phyloP scores from a whole-genome alignment of 2,888 invertebrate species.

The Rhamnusium bicolor region DNA sequence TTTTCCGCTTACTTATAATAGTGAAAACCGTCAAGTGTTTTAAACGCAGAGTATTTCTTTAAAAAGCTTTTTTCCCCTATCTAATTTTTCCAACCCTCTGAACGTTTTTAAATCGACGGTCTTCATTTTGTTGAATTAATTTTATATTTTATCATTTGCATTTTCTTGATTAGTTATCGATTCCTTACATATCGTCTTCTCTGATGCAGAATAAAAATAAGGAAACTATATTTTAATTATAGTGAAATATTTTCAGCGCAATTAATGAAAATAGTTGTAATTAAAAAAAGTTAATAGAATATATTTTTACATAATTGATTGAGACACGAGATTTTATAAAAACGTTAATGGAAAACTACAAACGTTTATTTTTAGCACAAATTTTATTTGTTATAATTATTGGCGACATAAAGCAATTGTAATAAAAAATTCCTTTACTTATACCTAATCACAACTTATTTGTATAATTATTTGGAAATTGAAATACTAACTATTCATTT shows the following conservation, averaged over 20 bases:
- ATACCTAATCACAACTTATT: too few species aligned
- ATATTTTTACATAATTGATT: too few species aligned
- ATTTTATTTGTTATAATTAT: too few species aligned
- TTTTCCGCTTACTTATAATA: conserved; percentile 48
- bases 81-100: conserved; percentile 60
- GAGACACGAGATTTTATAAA: too few species aligned
- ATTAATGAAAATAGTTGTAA: neutral
- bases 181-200: conserved; percentile 39
- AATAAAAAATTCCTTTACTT: too few species aligned
- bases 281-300: too few species aligned
- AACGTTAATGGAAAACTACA: too few species aligned
- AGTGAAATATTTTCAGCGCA: neutral
- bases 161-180: conserved; percentile 66
- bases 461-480: too few species aligned
- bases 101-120: conserved; percentile 55
- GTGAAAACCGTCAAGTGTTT: conserved; percentile 51
- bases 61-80: conserved; percentile 62
- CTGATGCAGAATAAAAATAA: neutral
- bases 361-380: too few species aligned
- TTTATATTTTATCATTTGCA: conserved; percentile 62
- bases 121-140: conserved; percentile 60
- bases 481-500: too few species aligned
- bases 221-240: neutral
- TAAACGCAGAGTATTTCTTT: conserved; percentile 61
- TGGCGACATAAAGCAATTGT: too few species aligned